A percentile compares a stretch with the other conserved stretches of the same genome.
Evolutionary conservation across 2,113 vertebrate species (phyloP).

Genomic region (Myiozetetes cayanensis): DNA sequence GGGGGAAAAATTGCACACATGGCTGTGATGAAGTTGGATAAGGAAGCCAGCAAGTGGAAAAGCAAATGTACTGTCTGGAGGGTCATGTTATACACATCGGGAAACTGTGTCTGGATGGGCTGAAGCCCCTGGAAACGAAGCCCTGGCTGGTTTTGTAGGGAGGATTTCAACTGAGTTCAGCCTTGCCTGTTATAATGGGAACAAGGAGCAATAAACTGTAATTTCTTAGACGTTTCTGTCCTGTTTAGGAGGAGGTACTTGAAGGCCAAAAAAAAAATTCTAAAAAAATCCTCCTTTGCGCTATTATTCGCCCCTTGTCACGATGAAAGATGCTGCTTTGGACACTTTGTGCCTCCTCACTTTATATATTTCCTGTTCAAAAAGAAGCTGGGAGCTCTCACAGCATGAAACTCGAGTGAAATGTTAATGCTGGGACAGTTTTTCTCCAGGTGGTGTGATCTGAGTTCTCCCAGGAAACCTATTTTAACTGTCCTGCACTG

Average conservation of each 20-base stretch:
- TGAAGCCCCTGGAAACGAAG: neutral
- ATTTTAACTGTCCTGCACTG: neutral
- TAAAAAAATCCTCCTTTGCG: neutral
- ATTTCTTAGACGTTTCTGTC: neutral
- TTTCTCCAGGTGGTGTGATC: neutral
- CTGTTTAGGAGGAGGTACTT: neutral
- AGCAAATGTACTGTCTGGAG: neutral
- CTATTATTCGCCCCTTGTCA: neutral
- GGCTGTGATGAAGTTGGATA: neutral
- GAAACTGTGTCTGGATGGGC: too few species aligned
- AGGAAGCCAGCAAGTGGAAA: neutral
- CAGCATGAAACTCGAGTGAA: neutral
- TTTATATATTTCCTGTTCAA: neutral
- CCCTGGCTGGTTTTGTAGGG: neutral
- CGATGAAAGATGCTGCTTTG: neutral
- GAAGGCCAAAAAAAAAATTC: neutral
- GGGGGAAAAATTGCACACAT: neutral
- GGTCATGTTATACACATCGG: neutral
- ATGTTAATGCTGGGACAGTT: neutral
- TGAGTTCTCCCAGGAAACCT: neutral
- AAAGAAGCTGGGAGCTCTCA: neutral
- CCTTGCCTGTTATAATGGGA: neutral
- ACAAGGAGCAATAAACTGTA: neutral
- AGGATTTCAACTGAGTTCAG: neutral
- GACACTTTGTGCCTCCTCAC: neutral